Evolutionary conservation across 2,888 invertebrate species (phyloP).

Genomic region (Caenorhabditis plicata): DNA sequence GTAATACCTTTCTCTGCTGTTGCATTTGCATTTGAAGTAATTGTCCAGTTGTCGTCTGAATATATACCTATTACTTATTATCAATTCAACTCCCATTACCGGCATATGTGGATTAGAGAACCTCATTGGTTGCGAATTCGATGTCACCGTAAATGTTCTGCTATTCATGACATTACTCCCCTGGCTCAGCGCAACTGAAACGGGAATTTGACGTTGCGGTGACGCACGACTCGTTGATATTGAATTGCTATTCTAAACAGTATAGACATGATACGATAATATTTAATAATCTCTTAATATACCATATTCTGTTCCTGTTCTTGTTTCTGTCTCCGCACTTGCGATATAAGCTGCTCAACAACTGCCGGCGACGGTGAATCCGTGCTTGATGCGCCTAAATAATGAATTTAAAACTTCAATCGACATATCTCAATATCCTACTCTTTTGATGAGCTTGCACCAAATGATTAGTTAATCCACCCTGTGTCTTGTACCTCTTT

Average conservation of each 20-base stretch:
- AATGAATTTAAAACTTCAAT: no score
- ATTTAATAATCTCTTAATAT: no score
- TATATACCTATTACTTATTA: conserved; percentile 2
- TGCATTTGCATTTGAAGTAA: conserved; percentile 40
- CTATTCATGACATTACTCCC: not conserved
- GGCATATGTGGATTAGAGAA: conserved; percentile 14
- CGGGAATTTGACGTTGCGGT: not conserved
- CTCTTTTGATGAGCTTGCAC: conserved; percentile 37
- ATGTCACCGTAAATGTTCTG: conserved; percentile 11
- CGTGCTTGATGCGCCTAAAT: no score
- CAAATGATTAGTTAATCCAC: conserved; percentile 41
- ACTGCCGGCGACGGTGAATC: conserved; percentile 26
- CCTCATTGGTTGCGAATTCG: conserved; percentile 7
- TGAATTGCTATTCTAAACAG: not conserved
- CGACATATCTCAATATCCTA: no score
- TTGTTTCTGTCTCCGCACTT: conserved; percentile 27
- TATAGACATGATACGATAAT: no score
- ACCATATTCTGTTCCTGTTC: conserved; percentile 15
- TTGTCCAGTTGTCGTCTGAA: conserved; percentile 36
- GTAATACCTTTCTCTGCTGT: conserved; percentile 21
- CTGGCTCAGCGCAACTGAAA: not conserved
- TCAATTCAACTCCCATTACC: conserved; percentile 4
- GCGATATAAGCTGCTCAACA: conserved; percentile 33
- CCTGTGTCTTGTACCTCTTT: conserved; percentile 39
- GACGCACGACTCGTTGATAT: not conserved